These are phyloP conservation scores for Rhagonycha fulva DNA, from an alignment of 2,888 invertebrate species.

Conservation along the genomic window DNA sequence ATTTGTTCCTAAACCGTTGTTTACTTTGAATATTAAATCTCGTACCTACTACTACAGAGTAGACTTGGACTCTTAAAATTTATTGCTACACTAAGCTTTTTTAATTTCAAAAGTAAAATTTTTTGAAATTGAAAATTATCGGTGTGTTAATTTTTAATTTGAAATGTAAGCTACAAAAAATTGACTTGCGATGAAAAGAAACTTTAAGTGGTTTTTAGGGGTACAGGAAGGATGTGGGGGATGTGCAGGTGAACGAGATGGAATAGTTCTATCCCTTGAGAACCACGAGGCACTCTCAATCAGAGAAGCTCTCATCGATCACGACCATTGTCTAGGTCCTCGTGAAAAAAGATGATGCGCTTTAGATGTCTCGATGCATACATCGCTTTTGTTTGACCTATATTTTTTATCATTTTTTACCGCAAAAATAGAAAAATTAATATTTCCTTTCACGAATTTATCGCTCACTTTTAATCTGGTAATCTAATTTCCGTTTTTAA, in stretches of 20 bases:
- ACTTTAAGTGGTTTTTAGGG: constrained; percentile 26
- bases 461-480: neutral
- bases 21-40: neutral
- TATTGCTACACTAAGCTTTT: neutral
- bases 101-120: neutral
- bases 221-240: constrained; percentile 18
- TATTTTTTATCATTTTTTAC: neutral
- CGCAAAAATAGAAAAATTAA: neutral
- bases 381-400: neutral
- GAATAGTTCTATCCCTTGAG: constrained; percentile 18
- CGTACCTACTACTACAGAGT: too few species aligned
- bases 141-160: neutral
- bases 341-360: constrained; percentile 16
- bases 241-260: constrained; percentile 22
- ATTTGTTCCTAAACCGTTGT: neutral
- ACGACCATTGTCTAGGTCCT: constrained; percentile 22
- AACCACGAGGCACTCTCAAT: constrained; percentile 27
- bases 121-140: neutral
- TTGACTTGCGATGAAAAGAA: constrained; percentile 22
- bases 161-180: constrained; percentile 20
- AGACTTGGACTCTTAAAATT: neutral
- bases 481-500: neutral
- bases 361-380: constrained; percentile 4
- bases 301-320: constrained; percentile 27
- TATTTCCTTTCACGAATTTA: neutral